Evolutionary conservation across 2,888 invertebrate genomes (phyloP).

Genomic region (Cecidostiba fungosa): DNA sequence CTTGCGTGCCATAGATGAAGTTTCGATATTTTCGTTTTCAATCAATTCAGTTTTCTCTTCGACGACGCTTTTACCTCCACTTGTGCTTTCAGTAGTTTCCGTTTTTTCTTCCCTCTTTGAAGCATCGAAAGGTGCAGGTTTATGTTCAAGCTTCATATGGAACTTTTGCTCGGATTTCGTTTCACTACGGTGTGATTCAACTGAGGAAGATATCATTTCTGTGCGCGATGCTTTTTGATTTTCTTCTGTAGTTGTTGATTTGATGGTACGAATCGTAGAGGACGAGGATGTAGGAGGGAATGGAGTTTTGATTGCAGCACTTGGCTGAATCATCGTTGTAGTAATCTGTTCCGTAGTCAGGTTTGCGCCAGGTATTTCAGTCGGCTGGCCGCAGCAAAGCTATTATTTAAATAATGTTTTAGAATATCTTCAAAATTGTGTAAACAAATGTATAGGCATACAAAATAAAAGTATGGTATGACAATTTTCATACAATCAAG

Average conservation of each 20-base stretch:
- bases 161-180: conserved; percentile 79
- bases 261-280: conserved; percentile 72
- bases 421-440: not conserved
- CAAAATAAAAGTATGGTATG: not conserved
- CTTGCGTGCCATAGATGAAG: conserved; percentile 84
- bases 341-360: conserved; percentile 74
- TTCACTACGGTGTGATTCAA: conserved; percentile 76
- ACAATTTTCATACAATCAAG: not conserved
- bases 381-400: conserved; percentile 69
- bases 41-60: conserved; percentile 69
- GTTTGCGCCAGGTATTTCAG: conserved; percentile 74
- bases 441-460: not conserved
- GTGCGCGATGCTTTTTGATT: conserved; percentile 73
- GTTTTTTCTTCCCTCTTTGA: conserved; percentile 67
- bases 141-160: conserved; percentile 79
- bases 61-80: conserved; percentile 61
- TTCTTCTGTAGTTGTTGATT: conserved; percentile 70
- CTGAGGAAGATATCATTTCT: conserved; percentile 76
- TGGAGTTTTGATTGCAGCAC: conserved; percentile 72
- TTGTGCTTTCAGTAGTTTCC: conserved; percentile 53
- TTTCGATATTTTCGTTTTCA: conserved; percentile 81
- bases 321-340: conserved; percentile 76
- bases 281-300: conserved; percentile 69
- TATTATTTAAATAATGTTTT: conserved; percentile 60
- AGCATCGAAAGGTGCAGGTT: conserved; percentile 73